A percentile compares a stretch with the other conserved stretches of the same genome.
phyloP scores from a whole-genome alignment of 2,113 vertebrate genomes.

The Camelus dromedarius region DNA sequence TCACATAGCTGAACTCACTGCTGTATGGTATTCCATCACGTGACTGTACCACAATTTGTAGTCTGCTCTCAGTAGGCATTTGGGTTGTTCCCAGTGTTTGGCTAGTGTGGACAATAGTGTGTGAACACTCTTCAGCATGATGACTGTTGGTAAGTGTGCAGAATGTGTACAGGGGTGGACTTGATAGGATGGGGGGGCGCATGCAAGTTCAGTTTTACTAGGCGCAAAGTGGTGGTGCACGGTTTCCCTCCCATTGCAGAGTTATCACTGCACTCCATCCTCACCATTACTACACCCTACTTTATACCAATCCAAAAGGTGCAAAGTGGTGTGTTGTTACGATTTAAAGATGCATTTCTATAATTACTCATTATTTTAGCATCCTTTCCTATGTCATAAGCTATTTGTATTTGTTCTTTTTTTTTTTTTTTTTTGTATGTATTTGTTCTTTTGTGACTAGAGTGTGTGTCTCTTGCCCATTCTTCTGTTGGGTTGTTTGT shows the following conservation, averaged over 20 bases:
- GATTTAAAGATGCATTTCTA: background rate
- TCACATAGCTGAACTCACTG: background rate
- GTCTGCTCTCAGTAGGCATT: background rate
- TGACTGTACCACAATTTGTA: accelerated
- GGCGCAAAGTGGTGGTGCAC: background rate
- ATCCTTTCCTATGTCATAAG: background rate
- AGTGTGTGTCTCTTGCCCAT: background rate
- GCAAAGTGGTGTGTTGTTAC: background rate
- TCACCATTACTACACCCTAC: background rate
- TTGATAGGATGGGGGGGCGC: background rate
- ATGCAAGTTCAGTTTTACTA: background rate
- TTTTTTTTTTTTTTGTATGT: too few relatives aligned
- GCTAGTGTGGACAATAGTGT: background rate
- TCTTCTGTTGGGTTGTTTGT: background rate
- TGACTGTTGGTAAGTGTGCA: background rate
- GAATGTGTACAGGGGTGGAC: background rate
- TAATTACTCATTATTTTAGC: background rate
- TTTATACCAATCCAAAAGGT: background rate
- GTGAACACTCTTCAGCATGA: background rate
- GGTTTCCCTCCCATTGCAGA: background rate
- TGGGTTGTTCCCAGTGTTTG: background rate
- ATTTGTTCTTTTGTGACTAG: background rate
- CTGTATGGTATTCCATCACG: accelerated
- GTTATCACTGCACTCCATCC: background rate
- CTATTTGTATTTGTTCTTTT: background rate